phyloP scores from a whole-genome alignment of 2,888 invertebrate species.

The Thymelicus sylvestris region DNA sequence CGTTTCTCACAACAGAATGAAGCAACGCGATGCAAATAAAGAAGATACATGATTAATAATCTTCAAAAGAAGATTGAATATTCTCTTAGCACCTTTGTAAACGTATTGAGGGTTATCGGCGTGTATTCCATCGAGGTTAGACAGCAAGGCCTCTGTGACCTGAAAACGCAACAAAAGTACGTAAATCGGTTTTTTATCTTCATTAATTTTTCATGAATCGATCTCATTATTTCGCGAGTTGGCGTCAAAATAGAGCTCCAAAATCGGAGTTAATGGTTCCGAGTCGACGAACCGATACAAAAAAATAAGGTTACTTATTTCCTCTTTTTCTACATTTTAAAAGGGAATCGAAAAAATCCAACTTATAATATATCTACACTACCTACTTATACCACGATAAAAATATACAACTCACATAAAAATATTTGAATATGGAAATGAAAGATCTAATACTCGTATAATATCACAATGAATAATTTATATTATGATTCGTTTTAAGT shows the following conservation, averaged over 20 bases:
- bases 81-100: conserved; percentile 32
- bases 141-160: conserved; percentile 35
- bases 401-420: too few species aligned
- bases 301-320: not conserved
- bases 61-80: too few species aligned
- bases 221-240: conserved; percentile 28
- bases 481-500: too few species aligned
- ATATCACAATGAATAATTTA: too few species aligned
- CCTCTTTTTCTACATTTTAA: not conserved
- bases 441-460: too few species aligned
- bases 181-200: conserved; percentile 27
- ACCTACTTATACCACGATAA: not conserved
- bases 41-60: not conserved
- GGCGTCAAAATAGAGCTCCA: conserved; percentile 6
- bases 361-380: not conserved
- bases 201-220: conserved; percentile 33
- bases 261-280: conserved; percentile 26
- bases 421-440: too few species aligned
- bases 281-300: conserved; percentile 1
- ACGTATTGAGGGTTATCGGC: conserved; percentile 38
- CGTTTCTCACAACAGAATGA: too few species aligned
- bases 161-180: conserved; percentile 30
- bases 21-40: not conserved
- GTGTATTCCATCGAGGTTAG: conserved; percentile 33
- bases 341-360: not conserved